These are phyloP conservation scores for Ahaetulla prasina DNA, from an alignment of 2,113 vertebrate species.

Conservation along the genomic window DNA sequence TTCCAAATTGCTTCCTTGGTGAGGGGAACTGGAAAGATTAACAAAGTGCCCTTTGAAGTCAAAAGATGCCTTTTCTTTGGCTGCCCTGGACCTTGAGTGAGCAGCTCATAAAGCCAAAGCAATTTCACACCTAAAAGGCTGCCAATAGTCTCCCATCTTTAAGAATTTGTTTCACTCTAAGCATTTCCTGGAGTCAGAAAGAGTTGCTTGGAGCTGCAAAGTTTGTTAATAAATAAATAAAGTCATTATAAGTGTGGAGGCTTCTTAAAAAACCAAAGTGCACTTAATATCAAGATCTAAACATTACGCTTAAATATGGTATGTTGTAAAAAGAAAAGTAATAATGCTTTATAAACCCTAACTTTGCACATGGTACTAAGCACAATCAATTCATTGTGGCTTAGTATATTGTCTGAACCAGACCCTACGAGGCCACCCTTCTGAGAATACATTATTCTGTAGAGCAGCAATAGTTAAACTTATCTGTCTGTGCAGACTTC, in stretches of 20 bases:
- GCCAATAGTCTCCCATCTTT: slow-evolving; percentile 46
- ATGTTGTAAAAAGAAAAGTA: neutral
- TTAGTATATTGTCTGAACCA: neutral
- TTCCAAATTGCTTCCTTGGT: slow-evolving; percentile 13
- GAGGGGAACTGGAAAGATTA: slow-evolving; percentile 31
- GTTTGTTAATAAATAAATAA: neutral
- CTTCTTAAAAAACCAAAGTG: slow-evolving; percentile 25
- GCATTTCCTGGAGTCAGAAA: slow-evolving; percentile 44
- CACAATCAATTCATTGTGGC: neutral
- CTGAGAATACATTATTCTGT: neutral
- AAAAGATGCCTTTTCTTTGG: neutral
- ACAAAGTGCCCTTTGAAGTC: neutral
- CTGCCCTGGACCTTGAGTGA: slow-evolving; percentile 1
- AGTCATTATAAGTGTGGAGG: slow-evolving; percentile 2
- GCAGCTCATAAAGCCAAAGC: slow-evolving; percentile 38
- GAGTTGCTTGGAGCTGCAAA: neutral
- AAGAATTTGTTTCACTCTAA: slow-evolving; percentile 48
- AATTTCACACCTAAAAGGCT: slow-evolving; percentile 57
- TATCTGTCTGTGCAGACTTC: neutral
- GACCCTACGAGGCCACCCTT: neutral
- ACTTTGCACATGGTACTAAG: neutral
- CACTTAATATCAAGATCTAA: slow-evolving; percentile 4
- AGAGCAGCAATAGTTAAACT: neutral
- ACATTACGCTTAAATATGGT: neutral
- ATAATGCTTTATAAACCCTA: neutral